Percentiles rank a stretch among this genome's conserved stretches.
Conservation (phyloP, 1,140 invertebrate genomes). For the Eubasilissa regina region DNA sequence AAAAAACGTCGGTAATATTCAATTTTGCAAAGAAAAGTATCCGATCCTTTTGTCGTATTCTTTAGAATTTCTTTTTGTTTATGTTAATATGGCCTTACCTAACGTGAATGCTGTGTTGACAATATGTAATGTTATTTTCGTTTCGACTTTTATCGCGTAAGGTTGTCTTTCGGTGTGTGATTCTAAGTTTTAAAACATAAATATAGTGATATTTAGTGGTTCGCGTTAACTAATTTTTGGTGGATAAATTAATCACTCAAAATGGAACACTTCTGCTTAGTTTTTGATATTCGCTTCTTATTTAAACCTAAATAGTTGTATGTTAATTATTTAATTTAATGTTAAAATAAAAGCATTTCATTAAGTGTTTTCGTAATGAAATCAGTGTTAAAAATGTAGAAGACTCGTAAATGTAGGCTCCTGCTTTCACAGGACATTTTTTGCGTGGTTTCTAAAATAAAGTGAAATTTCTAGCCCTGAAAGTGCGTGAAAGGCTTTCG, state of each 20-base stretch:
- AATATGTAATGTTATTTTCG: not conserved
- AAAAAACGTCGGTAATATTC: not conserved
- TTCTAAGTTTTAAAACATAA: not conserved
- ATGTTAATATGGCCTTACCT: constrained; percentile 3
- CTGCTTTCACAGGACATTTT: too few relatives aligned
- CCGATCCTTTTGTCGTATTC: not conserved
- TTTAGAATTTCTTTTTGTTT: constrained; percentile 11
- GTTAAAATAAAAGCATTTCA: too few relatives aligned
- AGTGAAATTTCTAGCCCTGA: not conserved
- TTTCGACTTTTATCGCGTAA: constrained; percentile 20
- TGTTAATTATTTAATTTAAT: too few relatives aligned
- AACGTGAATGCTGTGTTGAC: constrained; percentile 9
- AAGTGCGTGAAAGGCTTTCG: constrained; percentile 10
- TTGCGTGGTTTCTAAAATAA: too few relatives aligned
- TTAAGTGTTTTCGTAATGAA: too few relatives aligned
- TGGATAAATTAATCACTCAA: not conserved
- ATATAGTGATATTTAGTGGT: not conserved
- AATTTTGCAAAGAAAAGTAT: constrained; percentile 13
- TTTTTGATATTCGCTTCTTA: too few relatives aligned
- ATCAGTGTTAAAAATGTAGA: too few relatives aligned
- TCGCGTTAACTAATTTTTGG: not conserved
- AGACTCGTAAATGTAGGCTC: too few relatives aligned
- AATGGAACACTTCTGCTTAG: not conserved
- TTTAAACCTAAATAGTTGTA: too few relatives aligned
- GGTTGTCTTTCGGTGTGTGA: not conserved